Percentiles rank a stretch among this genome's conserved stretches.
Conservation (phyloP, 2,113 vertebrate species). For the Eubucco bourcierii region DNA sequence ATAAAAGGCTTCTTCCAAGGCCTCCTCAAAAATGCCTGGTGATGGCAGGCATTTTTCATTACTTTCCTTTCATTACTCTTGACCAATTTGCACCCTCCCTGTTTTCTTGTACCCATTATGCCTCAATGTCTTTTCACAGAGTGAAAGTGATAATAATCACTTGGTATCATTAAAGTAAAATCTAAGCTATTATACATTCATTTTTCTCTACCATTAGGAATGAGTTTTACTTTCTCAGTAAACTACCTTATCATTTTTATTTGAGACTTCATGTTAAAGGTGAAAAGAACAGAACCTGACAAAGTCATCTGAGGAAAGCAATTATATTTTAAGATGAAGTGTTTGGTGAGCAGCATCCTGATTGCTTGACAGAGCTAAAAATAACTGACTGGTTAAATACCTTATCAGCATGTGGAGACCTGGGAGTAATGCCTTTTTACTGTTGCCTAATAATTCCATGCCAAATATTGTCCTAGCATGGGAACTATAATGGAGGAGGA, state of each 20-base stretch:
- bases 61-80: not conserved
- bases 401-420: not conserved
- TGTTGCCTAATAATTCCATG: not conserved
- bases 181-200: not conserved
- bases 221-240: not conserved
- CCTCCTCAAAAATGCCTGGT: not conserved
- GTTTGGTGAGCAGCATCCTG: conserved; percentile 40
- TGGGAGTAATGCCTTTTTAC: not conserved
- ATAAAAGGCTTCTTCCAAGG: not conserved
- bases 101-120: not conserved
- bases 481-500: not conserved
- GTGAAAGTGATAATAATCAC: not conserved
- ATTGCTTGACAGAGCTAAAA: conserved; percentile 34
- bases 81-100: not conserved
- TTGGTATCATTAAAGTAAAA: not conserved
- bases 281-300: conserved; percentile 11
- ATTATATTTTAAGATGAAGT: conserved; percentile 52
- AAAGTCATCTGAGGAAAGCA: conserved; percentile 42
- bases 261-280: not conserved
- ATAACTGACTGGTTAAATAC: not conserved
- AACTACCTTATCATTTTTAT: not conserved
- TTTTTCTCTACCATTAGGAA: not conserved
- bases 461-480: not conserved
- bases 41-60: not conserved
- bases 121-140: not conserved